phyloP scores from a whole-genome alignment of 2,888 invertebrate species.

The Subacronicta megacephala region DNA sequence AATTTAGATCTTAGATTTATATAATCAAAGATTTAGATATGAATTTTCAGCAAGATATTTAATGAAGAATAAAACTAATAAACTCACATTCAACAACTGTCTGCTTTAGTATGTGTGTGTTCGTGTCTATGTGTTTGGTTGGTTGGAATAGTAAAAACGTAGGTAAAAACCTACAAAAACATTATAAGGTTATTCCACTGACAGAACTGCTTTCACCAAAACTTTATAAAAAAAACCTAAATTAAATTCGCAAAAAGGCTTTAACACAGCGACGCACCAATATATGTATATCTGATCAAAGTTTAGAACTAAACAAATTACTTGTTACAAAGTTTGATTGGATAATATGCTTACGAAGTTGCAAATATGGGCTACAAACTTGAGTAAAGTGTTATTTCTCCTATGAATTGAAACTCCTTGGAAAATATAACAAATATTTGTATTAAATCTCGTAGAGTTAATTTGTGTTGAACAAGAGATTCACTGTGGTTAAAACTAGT shows the following conservation, averaged over 20 bases:
- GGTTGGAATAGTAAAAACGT: too few species aligned
- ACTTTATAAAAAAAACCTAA: background rate
- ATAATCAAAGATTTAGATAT: too few species aligned
- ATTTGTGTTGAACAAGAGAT: conserved; percentile 24
- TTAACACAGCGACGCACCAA: conserved; percentile 37
- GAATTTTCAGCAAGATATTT: too few species aligned
- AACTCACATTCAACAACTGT: too few species aligned
- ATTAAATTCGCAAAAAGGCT: conserved; percentile 24
- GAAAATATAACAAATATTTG: conserved; percentile 47
- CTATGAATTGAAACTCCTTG: conserved; percentile 51
- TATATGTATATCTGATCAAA: conserved; percentile 64
- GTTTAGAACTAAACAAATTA: conserved; percentile 66
- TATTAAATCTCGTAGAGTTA: conserved; percentile 37
- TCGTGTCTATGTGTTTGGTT: too few species aligned
- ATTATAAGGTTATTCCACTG: too few species aligned
- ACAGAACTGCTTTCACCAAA: too few species aligned
- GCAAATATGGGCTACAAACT: conserved; percentile 59
- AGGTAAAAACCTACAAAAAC: too few species aligned
- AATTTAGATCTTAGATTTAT: too few species aligned
- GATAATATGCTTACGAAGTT: conserved; percentile 63
- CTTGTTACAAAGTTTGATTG: conserved; percentile 64
- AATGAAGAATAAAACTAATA: too few species aligned
- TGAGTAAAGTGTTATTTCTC: conserved; percentile 55
- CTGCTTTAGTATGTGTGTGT: too few species aligned
- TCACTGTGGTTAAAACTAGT: conserved; percentile 3